Base-by-base conservation (phyloP, 2,888 invertebrate species). In the Agrilus mali region DNA sequence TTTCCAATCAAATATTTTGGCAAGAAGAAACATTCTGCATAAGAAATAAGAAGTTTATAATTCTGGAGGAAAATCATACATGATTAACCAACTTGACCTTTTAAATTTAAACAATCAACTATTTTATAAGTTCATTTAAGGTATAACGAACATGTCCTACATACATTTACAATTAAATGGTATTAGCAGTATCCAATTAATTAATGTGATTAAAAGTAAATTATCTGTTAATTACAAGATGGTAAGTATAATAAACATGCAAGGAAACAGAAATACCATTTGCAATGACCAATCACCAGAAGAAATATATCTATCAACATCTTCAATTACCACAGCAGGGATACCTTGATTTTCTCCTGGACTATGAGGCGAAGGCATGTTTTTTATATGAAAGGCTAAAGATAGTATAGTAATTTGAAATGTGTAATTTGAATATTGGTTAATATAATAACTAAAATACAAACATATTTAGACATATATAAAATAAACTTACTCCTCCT, bases 401-500 rank as follows among this genome's bases (percentile, higher is more conserved):
- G 13, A n/a, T 20, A 16, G 13, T 13, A 20, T 37, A 20, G 36
- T 20, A 20, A 10, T 27, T 27, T 27, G 10, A 8, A 10, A 16
- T 7, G 20, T 17, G n/a, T 36, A 36, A 36, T 36, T 36, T 36
- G 20, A 17, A 13, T 5, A 36, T 36, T 36, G 36, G 20, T 36
- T 36, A 12, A 36, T 14, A 17, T 20, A 14, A 36, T 36, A 37
- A 37, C 27, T 22, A 13, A 15, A 3, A 17, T 27, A 22, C 6
- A 22, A 27, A 39, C 3, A 22, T 22, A 22, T n/a, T 12, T 16
- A 13, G 6, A 39, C 13, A 39, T 32, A n/a, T 39, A 39, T 16
- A n/a, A 15, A 32, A 20, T 7, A 45, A 53, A 75, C 77, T 76
- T 73, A 78, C 77, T 60, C 75, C 76, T 58, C 82, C 83, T 61